Base-by-base conservation (phyloP, 2,797 vertebrate species). In the Clarias platycephalus region DNA sequence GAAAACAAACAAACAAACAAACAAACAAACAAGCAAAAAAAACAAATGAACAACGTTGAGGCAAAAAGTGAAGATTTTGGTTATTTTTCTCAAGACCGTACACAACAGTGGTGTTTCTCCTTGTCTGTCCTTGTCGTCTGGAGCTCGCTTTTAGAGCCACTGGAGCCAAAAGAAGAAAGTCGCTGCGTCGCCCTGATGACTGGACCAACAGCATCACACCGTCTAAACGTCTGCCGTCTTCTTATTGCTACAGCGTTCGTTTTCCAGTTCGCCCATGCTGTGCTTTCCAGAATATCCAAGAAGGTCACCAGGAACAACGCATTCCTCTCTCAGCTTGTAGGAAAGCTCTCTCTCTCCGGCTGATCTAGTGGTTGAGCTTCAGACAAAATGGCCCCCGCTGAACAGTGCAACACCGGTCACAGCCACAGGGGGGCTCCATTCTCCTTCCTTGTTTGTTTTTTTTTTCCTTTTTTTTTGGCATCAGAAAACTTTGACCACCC, bases 391-490 rank as follows among this genome's bases (percentile, higher is more conserved):
- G 90, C 90, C 37, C 37, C 82, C 90, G 82, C 53, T 31, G 71
- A 57, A 24, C 83, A 67, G 67, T 83, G 88, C 87, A 89, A 78
- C 62, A 75, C 60, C 84, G 40, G 67, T 79, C n/a, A 66, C n/a
- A 64, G 57, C 74, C 86, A 85, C 86, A 82, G 63, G 88, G 83
- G 83, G 87, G 89, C 55, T 83, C 84, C 81, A 67, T 63, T 83
- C 53, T 55, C 75, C 76, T 77, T 79, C 84, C 60, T 40, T 53
- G 24, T 58, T 44, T 5, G 12, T 13, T 15, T 63, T 34, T 28
- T 15, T 86, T 12, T 70, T 63, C 72, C 80, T 67, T 88, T 67
- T 84, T 90, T 92, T 96, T 97, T 97, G 96, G 97, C 96, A 95
- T 96, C 93, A 89, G 92, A 92, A 93, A 94, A 92, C 90, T 2